A percentile compares a stretch with the other conserved stretches of the same genome.
Evolutionary conservation across 2,888 invertebrate species (phyloP).

Genomic region (Melipona beecheii): DNA sequence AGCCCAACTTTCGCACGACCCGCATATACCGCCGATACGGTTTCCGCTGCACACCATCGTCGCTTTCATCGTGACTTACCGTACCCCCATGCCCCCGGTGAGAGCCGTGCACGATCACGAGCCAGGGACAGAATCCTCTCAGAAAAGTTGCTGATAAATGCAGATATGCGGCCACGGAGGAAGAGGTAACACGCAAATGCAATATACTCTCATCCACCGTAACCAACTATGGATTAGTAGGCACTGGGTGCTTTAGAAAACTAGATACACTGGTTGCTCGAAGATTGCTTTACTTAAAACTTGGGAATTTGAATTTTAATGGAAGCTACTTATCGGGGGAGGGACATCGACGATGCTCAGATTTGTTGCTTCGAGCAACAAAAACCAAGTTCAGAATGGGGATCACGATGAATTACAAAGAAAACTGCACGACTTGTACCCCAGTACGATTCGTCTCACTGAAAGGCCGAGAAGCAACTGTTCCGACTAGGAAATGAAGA

Average conservation of each 20-base stretch:
- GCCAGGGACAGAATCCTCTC: slow-evolving; percentile 52
- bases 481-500: too few relatives aligned
- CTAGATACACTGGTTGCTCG: slow-evolving; percentile 4
- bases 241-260: slow-evolving; percentile 1
- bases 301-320: background rate
- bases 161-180: slow-evolving; percentile 64
- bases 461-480: too few relatives aligned
- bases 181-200: slow-evolving; percentile 73
- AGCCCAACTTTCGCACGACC: slow-evolving; percentile 73
- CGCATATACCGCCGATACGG: slow-evolving; percentile 60
- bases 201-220: slow-evolving; percentile 61
- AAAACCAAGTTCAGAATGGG: too few relatives aligned
- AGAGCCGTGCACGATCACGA: slow-evolving; percentile 63
- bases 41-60: slow-evolving; percentile 53
- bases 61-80: slow-evolving; percentile 68
- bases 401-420: too few relatives aligned
- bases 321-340: background rate
- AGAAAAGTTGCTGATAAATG: slow-evolving; percentile 76
- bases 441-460: too few relatives aligned
- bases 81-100: slow-evolving; percentile 52
- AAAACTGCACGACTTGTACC: too few relatives aligned
- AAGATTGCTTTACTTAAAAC: background rate
- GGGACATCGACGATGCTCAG: background rate
- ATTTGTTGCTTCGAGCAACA: background rate
- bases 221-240: slow-evolving; percentile 27